A percentile compares a stretch with the other conserved stretches of the same genome.
phyloP scores from a whole-genome alignment of 1,140 invertebrate genomes.

The Zaprionus taronus region DNA sequence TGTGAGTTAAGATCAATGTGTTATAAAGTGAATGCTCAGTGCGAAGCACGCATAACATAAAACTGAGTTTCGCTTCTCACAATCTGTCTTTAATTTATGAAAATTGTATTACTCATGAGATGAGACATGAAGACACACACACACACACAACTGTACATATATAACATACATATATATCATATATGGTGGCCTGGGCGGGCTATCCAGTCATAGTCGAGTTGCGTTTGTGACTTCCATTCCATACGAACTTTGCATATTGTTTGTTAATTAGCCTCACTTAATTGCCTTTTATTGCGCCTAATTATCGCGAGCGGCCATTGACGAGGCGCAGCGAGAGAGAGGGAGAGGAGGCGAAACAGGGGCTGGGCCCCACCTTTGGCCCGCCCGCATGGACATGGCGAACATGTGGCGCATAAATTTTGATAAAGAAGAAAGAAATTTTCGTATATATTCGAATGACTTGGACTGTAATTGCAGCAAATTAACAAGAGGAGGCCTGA shows the following conservation, averaged over 20 bases:
- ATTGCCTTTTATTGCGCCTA: slow-evolving; percentile 50
- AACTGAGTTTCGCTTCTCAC: neutral
- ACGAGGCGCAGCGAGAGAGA: neutral
- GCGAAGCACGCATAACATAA: neutral
- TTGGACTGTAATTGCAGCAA: slow-evolving; percentile 40
- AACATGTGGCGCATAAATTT: slow-evolving; percentile 36
- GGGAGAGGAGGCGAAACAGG: neutral
- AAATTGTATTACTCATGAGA: neutral
- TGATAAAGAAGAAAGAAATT: neutral
- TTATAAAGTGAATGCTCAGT: neutral
- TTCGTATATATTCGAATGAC: slow-evolving; percentile 7
- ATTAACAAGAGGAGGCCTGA: slow-evolving; percentile 16
- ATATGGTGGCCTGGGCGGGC: neutral
- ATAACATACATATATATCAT: neutral
- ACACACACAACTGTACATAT: neutral
- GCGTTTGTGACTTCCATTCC: slow-evolving; percentile 3
- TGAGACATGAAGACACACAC: neutral
- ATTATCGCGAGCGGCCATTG: slow-evolving; percentile 35
- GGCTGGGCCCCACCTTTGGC: slow-evolving; percentile 31
- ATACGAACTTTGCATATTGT: slow-evolving; percentile 39
- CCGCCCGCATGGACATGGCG: slow-evolving; percentile 35
- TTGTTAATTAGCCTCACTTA: slow-evolving; percentile 46
- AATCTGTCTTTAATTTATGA: neutral
- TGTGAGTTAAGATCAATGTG: neutral
- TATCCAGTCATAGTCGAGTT: neutral